Evolutionary conservation across 2,113 vertebrate genomes (phyloP).

Genomic region (Galbula dea): DNA sequence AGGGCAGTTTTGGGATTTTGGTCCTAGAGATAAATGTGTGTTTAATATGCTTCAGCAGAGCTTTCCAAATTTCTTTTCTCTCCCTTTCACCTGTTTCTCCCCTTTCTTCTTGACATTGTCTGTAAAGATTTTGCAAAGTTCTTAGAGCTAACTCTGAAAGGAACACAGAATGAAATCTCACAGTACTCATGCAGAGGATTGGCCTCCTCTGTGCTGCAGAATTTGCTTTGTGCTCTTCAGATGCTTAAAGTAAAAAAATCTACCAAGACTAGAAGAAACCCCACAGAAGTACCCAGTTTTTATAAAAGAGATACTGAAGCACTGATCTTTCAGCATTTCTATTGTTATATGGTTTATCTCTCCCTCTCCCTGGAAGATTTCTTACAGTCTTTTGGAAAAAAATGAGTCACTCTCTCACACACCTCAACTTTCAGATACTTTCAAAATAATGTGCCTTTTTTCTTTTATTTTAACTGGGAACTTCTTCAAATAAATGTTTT

Average conservation of each 20-base stretch:
- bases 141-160: neutral
- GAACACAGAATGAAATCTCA: neutral
- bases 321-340: neutral
- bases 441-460: neutral
- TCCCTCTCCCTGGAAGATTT: neutral
- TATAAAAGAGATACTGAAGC: neutral
- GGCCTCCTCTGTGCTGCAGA: neutral
- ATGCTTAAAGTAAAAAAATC: neutral
- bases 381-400: neutral
- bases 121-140: neutral
- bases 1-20: neutral
- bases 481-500: neutral
- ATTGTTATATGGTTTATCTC: neutral
- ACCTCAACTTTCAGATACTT: neutral
- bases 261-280: neutral
- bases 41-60: neutral
- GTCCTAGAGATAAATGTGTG: neutral
- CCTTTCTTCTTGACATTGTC: neutral
- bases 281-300: neutral
- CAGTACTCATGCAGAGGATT: neutral
- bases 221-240: neutral
- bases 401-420: neutral
- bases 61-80: neutral
- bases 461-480: neutral
- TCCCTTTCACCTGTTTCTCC: neutral